A percentile compares a stretch with the other conserved stretches of the same genome.
Evolutionary conservation across 2,113 vertebrate species (phyloP).

Genomic region (Nasalis larvatus): DNA sequence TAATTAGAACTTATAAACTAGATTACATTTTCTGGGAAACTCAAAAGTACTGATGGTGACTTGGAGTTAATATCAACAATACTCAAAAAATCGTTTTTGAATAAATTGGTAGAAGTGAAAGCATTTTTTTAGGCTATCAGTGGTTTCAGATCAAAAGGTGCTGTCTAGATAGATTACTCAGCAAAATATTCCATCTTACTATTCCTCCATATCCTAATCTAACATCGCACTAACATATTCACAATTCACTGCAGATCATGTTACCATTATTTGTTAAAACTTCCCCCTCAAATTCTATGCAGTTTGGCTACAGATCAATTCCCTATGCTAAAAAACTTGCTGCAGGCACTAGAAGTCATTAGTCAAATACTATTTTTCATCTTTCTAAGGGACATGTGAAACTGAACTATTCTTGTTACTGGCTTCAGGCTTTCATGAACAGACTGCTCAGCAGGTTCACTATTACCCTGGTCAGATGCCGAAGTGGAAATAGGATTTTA

Average conservation of each 20-base stretch:
- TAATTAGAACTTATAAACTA: background rate
- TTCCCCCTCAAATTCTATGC: background rate
- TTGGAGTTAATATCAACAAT: background rate
- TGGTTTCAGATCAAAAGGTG: background rate
- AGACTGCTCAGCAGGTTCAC: constrained; percentile 41
- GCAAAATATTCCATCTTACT: background rate
- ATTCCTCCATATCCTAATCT: background rate
- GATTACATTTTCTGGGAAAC: background rate
- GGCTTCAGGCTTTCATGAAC: constrained; percentile 46
- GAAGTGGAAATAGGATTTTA: constrained; percentile 69
- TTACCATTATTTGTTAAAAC: background rate
- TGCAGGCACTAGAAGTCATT: background rate
- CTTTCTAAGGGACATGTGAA: constrained; percentile 52
- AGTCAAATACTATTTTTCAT: constrained; percentile 65
- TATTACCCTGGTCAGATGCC: constrained; percentile 71
- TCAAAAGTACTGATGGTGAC: background rate
- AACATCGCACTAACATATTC: background rate
- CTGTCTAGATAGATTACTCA: background rate
- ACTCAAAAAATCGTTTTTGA: background rate
- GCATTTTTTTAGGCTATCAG: background rate
- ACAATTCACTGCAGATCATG: background rate
- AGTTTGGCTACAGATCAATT: background rate
- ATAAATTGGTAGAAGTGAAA: background rate
- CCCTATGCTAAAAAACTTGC: background rate
- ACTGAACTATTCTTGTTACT: constrained; percentile 68